phyloP scores from a whole-genome alignment of 2,888 invertebrate species.

The Leptinotarsa haldemani region DNA sequence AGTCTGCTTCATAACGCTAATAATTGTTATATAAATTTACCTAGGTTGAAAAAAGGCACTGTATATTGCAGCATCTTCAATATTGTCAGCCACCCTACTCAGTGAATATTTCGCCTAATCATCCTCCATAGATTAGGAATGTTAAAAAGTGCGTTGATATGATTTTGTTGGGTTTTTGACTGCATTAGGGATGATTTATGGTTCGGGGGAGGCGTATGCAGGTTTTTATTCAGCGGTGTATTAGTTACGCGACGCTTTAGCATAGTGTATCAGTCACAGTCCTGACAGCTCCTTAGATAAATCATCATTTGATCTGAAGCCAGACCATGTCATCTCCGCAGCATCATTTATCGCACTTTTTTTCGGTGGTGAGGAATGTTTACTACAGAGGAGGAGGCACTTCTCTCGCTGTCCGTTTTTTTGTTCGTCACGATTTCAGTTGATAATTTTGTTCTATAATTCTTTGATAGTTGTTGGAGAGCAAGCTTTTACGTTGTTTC shows the following conservation, averaged over 20 bases:
- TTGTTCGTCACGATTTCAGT: no score
- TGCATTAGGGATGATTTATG: constrained; percentile 66
- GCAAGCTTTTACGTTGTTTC: no score
- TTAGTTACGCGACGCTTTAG: constrained; percentile 61
- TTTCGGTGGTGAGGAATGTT: constrained; percentile 2
- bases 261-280: constrained; percentile 64
- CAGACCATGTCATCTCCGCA: constrained; percentile 53
- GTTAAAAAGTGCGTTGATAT: constrained; percentile 62
- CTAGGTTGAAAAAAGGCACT: no score
- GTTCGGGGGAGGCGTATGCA: constrained; percentile 50
- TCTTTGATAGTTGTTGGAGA: no score
- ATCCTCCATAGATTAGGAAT: constrained; percentile 51
- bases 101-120: constrained; percentile 51
- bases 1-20: no score
- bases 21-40: no score
- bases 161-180: constrained; percentile 63
- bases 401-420: no score
- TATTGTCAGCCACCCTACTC: not conserved
- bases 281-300: constrained; percentile 61
- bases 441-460: no score
- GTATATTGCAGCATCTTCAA: no score
- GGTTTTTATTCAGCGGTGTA: constrained; percentile 59
- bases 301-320: constrained; percentile 63
- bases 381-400: no score
- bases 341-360: constrained; percentile 61